Evolutionary conservation across 2,113 vertebrate genomes (phyloP), one percentile per base, ranked within the genome.

Genomic region (Spea bombifrons): DNA sequence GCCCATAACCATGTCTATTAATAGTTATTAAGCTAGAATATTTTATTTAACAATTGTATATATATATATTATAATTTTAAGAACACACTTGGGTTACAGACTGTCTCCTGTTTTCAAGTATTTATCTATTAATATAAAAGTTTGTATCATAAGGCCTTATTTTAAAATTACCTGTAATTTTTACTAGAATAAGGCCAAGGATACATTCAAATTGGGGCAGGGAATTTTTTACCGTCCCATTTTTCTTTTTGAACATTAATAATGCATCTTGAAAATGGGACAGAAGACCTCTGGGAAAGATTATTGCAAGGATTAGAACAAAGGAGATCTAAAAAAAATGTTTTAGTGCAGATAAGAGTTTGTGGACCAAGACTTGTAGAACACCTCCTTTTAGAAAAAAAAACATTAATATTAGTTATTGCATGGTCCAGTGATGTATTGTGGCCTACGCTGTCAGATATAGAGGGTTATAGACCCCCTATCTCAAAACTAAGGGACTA

Each of bases 251-350:
- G 66, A 70, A 49, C 59, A 71, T 78, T 78, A 78, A 71, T 78
- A 71, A 71, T 71, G 52, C 17, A 64, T 69, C 47, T 69, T 64
- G 53, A 48, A 78, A 78, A 53, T 71, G 68, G 76, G 76, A 65
- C 59, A 71, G 5, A 5, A 17, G 45, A 44, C 67, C 68, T 69
- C n/a, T n/a, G 59, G 76, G 76, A 50, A 64, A 49, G 17, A 70
- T 69, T 53, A 49, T 53, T 69, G 64, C 74, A 74, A 61, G 49
- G 30, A 43, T 66, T 30, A 10, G 70, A 53, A 55, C 70, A 71
- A 66, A 75, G 53, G 48, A 4, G 30, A 57, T 72, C 8, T 52
- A 66, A 53, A 75, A 48, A 9, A 49, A 8, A 15, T 8, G 4
- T 17, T 50, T 66, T 48, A 30, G 17, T 75, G 46, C 44, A 50